Evolutionary conservation across 2,113 vertebrate species (phyloP).

Genomic region (Vicugna pacos): DNA sequence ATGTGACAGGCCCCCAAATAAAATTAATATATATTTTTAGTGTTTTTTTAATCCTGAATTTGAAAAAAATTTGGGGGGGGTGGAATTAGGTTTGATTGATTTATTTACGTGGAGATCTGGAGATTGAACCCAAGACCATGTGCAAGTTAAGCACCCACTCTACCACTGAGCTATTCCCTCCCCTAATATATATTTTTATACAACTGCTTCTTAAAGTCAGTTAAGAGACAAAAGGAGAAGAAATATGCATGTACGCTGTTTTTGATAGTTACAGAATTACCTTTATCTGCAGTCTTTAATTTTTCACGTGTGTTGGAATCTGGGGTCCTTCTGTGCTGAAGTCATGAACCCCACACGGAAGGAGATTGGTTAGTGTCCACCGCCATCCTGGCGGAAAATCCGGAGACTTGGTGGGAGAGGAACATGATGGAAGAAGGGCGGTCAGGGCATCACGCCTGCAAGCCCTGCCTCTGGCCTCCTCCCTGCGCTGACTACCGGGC

Average conservation of each 20-base stretch:
- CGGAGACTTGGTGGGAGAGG: neutral
- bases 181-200: neutral
- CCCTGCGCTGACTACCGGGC: fast-evolving
- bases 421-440: neutral
- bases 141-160: too few species aligned
- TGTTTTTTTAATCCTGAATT: too few species aligned
- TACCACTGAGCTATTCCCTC: too few species aligned
- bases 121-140: too few species aligned
- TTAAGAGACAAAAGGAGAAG: neutral
- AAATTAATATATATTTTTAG: neutral
- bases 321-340: neutral
- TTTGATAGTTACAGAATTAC: neutral
- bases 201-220: neutral
- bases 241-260: neutral
- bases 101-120: too few species aligned
- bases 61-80: too few species aligned
- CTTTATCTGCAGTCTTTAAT: neutral
- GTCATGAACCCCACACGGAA: neutral
- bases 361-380: neutral
- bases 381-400: neutral
- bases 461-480: fast-evolving
- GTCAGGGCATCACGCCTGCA: neutral
- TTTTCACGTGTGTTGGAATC: neutral
- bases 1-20: neutral
- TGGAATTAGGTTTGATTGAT: too few species aligned